Evolutionary conservation across 1,140 invertebrate genomes (phyloP).

Genomic region (Pomacea maculata): DNA sequence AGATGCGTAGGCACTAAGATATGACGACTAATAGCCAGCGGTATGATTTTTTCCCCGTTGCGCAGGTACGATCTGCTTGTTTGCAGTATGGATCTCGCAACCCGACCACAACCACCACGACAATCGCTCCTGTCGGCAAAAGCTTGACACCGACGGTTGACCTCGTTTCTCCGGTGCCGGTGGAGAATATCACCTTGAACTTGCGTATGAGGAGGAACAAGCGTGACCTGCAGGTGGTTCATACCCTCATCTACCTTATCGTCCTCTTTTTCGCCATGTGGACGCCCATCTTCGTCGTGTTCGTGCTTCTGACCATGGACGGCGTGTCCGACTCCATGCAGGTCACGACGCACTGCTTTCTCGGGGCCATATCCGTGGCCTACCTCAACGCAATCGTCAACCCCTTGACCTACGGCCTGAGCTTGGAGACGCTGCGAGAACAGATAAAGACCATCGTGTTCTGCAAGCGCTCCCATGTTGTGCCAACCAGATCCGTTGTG

Average conservation of each 20-base stretch:
- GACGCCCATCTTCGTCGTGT: constrained; percentile 48
- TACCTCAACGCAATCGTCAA: constrained; percentile 49
- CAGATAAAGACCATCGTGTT: background rate
- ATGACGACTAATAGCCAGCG: no score
- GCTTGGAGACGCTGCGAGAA: constrained; percentile 32
- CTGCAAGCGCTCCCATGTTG: background rate
- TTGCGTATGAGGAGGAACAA: background rate
- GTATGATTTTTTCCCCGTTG: no score
- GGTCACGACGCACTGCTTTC: constrained; percentile 40
- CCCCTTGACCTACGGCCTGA: constrained; percentile 52
- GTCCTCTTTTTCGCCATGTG: constrained; percentile 53
- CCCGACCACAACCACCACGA: no score
- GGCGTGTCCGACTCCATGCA: constrained; percentile 28
- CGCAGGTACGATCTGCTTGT: no score
- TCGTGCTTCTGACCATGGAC: constrained; percentile 41
- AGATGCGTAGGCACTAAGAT: no score
- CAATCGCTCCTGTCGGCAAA: no score
- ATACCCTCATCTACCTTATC: constrained; percentile 45
- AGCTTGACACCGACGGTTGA: no score
- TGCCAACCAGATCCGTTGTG: background rate
- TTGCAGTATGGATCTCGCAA: no score
- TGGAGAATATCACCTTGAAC: background rate
- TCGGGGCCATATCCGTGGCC: constrained; percentile 35
- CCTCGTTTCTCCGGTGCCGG: no score
- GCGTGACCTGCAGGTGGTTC: constrained; percentile 31